phyloP scores from a whole-genome alignment of 2,888 invertebrate genomes.

The Cinara cedri region DNA sequence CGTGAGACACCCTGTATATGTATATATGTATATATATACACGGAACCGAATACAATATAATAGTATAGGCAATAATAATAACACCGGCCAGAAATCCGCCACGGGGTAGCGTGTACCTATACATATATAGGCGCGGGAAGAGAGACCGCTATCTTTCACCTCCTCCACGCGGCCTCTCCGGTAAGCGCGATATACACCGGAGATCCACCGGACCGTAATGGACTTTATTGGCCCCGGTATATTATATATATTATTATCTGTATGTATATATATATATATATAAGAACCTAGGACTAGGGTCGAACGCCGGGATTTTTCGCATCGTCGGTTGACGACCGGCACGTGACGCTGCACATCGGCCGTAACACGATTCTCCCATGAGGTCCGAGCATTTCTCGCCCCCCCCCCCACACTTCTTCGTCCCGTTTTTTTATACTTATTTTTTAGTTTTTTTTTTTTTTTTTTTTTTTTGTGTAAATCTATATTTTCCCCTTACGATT shows the following conservation, averaged over 20 bases:
- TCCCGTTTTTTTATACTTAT: not conserved
- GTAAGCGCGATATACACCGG: not conserved
- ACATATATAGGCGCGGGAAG: not conserved
- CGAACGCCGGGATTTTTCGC: constrained; percentile 29
- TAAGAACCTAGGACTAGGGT: not conserved
- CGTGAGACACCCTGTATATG: no score
- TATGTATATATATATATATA: no score
- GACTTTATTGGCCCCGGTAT: constrained; percentile 16
- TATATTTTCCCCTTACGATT: not conserved
- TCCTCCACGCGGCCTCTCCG: not conserved
- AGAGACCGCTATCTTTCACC: not conserved
- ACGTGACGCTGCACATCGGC: constrained; percentile 8
- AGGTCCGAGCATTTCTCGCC: no score
- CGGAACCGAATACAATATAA: no score
- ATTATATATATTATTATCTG: no score
- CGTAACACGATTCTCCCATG: not conserved
- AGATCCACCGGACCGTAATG: constrained; percentile 21
- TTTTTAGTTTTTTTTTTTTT: constrained; percentile 4
- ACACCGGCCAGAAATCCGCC: not conserved
- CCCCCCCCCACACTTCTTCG: no score
- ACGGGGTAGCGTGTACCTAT: not conserved
- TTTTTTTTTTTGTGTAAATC: constrained; percentile 15
- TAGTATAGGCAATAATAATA: not conserved
- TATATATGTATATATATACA: no score
- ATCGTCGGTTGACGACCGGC: constrained; percentile 39